A percentile compares a stretch with the other conserved stretches of the same genome.
Evolutionary conservation across 2,888 invertebrate genomes (phyloP).

Genomic region (Horisme vitalbata): DNA sequence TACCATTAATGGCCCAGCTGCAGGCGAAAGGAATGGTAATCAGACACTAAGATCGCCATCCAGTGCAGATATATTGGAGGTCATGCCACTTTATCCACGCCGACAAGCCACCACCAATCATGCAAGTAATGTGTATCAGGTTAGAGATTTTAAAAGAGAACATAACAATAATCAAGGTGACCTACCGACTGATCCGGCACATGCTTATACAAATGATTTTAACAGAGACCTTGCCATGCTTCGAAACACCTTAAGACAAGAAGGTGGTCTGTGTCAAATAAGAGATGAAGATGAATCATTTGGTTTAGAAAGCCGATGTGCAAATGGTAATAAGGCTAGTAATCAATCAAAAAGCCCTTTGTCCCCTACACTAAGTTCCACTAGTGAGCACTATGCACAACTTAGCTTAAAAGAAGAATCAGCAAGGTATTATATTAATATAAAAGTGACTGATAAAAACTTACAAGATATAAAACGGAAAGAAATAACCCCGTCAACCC

Average conservation of each 20-base stretch:
- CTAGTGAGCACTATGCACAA: slow-evolving; percentile 77
- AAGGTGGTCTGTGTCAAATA: slow-evolving; percentile 61
- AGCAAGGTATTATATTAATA: slow-evolving; percentile 71
- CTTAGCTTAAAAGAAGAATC: slow-evolving; percentile 67
- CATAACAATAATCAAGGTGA: slow-evolving; percentile 70
- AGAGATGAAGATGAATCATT: slow-evolving; percentile 68
- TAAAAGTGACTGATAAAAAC: slow-evolving; percentile 56
- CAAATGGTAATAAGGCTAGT: slow-evolving; percentile 49
- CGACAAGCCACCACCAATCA: slow-evolving; percentile 61
- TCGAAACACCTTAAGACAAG: slow-evolving; percentile 62
- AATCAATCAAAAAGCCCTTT: slow-evolving; percentile 47
- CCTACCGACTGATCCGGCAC: slow-evolving; percentile 47
- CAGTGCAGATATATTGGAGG: slow-evolving; percentile 80
- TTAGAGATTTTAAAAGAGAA: slow-evolving; percentile 80
- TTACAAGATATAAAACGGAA: slow-evolving; percentile 47
- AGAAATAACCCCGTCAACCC: slow-evolving; percentile 60
- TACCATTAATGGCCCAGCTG: slow-evolving; percentile 43
- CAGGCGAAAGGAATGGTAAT: slow-evolving; percentile 45
- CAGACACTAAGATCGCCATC: slow-evolving; percentile 78
- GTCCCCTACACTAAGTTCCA: slow-evolving; percentile 70
- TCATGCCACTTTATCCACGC: slow-evolving; percentile 77
- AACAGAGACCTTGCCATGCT: slow-evolving; percentile 70
- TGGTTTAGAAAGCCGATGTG: slow-evolving; percentile 62
- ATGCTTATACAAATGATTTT: slow-evolving; percentile 73
- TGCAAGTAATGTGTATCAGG: slow-evolving; percentile 81